Percentiles rank a stretch among this genome's conserved stretches.
phyloP scores from a whole-genome alignment of 2,888 invertebrate species.

The Caprella mutica region DNA sequence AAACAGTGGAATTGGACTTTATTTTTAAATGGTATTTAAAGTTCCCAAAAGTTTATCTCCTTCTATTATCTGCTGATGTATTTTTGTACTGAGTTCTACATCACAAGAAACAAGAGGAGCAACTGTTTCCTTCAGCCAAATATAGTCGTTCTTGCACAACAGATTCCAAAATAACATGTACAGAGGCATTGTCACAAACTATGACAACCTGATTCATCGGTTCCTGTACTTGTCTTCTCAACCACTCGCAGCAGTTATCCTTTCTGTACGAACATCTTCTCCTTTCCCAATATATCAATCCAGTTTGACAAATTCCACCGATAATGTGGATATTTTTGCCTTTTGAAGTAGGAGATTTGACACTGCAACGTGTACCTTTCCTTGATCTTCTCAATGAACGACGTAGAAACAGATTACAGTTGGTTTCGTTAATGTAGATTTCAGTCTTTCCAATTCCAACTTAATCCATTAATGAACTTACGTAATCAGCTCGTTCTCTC shows the following conservation, averaged over 20 bases:
- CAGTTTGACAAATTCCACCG: constrained; percentile 10
- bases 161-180: constrained; percentile 10
- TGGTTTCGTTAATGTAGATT: constrained; percentile 12
- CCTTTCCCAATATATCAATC: constrained; percentile 14
- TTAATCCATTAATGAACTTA: constrained; percentile 2
- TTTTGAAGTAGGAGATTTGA: constrained; percentile 3
- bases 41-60: too few relatives aligned
- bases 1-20: too few relatives aligned
- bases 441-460: constrained; percentile 13
- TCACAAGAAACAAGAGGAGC: too few relatives aligned
- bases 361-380: constrained; percentile 4
- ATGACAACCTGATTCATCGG: constrained; percentile 8
- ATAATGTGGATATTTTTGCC: constrained; percentile 12
- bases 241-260: constrained; percentile 11
- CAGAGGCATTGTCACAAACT: constrained; percentile 13
- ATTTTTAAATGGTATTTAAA: too few relatives aligned
- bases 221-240: constrained; percentile 4
- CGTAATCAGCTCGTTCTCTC: constrained; percentile 7
- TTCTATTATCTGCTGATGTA: too few relatives aligned
- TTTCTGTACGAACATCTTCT: constrained; percentile 6
- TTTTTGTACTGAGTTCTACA: too few relatives aligned
- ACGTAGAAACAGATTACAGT: constrained; percentile 9
- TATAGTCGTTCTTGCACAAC: constrained; percentile 11
- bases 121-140: too few relatives aligned
- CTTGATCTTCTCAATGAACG: constrained; percentile 2